Evolutionary conservation across 2,797 vertebrate genomes (phyloP).

Genomic region (Sparidentex hasta): DNA sequence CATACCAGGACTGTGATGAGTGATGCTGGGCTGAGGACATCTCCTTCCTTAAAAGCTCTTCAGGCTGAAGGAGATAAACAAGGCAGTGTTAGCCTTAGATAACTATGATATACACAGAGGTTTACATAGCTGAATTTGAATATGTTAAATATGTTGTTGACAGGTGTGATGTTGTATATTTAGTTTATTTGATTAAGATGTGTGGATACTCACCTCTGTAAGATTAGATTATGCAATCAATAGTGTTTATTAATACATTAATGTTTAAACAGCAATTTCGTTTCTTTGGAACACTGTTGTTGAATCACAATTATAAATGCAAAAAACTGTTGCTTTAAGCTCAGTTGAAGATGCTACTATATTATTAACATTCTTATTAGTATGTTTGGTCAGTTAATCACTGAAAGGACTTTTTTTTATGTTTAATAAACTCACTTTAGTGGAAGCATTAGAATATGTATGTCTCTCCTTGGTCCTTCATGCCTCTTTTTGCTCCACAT

Average conservation of each 20-base stretch:
- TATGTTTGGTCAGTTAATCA: not conserved
- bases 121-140: slow-evolving; percentile 6
- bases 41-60: slow-evolving; percentile 56
- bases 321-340: slow-evolving; percentile 1
- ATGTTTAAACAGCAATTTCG: slow-evolving; percentile 9
- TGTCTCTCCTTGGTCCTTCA: no score
- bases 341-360: not conserved
- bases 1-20: slow-evolving; percentile 66
- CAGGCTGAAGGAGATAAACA: slow-evolving; percentile 56
- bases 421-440: not conserved
- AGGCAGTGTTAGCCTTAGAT: slow-evolving; percentile 35
- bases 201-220: not conserved
- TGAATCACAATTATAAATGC: slow-evolving; percentile 4
- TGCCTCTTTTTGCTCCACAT: not conserved
- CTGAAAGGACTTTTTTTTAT: not conserved
- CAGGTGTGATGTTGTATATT: slow-evolving; percentile 15
- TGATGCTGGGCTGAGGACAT: slow-evolving; percentile 58
- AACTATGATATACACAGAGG: not conserved
- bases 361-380: not conserved
- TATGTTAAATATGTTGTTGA: not conserved
- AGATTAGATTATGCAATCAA: not conserved
- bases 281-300: not conserved
- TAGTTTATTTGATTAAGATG: slow-evolving; percentile 6
- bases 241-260: not conserved
- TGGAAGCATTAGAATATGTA: not conserved